Conservation (phyloP, 2,888 invertebrate species). For the Leptopilina drosophilae region DNA sequence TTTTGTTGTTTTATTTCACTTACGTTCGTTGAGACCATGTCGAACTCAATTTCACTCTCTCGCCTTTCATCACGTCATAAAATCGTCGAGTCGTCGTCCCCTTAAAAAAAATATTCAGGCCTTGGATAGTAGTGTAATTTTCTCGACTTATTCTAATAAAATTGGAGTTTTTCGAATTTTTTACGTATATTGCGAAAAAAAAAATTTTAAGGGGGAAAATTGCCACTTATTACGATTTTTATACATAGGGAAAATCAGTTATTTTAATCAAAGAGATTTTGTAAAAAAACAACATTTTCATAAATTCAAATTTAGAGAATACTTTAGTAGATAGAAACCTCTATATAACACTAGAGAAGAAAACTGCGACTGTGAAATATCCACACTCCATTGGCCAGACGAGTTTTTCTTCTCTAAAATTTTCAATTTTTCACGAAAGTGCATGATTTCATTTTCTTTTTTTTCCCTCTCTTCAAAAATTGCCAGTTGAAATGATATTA, state of each 20-base stretch:
- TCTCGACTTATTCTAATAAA: too few relatives aligned
- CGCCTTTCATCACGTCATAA: slow-evolving; percentile 38
- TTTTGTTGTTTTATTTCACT: slow-evolving; percentile 15
- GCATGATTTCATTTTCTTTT: slow-evolving; percentile 16
- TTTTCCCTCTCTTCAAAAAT: not conserved
- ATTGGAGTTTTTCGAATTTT: too few relatives aligned
- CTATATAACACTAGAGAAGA: not conserved
- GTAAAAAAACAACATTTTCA: too few relatives aligned
- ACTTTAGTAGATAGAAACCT: too few relatives aligned
- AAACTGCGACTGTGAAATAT: not conserved
- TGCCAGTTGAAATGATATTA: not conserved
- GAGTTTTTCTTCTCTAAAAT: not conserved
- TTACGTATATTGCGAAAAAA: too few relatives aligned
- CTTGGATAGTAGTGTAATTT: too few relatives aligned
- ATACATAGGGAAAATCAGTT: too few relatives aligned
- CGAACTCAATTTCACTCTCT: slow-evolving; percentile 33
- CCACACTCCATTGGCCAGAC: slow-evolving; percentile 14
- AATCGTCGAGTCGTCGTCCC: slow-evolving; percentile 24
- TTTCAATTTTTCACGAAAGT: slow-evolving; percentile 13
- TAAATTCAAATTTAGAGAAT: too few relatives aligned
- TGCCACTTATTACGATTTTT: too few relatives aligned
- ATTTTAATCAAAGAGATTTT: too few relatives aligned
- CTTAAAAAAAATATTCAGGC: slow-evolving; percentile 20
- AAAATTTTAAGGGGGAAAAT: too few relatives aligned
- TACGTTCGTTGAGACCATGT: slow-evolving; percentile 26